phyloP scores from a whole-genome alignment of 2,888 invertebrate genomes.

The Brenthis hecate region DNA sequence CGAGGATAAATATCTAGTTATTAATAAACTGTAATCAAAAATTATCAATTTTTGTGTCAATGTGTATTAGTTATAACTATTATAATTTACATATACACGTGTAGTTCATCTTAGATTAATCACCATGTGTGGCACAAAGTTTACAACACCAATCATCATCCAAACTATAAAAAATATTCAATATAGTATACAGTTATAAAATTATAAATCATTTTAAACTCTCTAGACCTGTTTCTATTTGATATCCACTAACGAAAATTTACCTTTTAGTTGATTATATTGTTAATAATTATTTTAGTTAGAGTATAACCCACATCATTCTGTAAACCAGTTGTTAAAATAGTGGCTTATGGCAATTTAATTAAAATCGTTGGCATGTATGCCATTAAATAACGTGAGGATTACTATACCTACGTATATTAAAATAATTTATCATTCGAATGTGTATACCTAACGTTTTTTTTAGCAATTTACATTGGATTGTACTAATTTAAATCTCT shows the following conservation, averaged over 20 bases:
- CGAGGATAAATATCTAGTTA: too few relatives aligned
- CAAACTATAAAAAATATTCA: neutral
- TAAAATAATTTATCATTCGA: too few relatives aligned
- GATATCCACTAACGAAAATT: neutral
- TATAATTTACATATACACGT: too few relatives aligned
- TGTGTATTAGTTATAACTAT: too few relatives aligned
- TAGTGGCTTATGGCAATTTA: conserved; percentile 6
- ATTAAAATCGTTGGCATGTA: neutral
- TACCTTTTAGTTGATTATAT: neutral
- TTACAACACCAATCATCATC: too few relatives aligned
- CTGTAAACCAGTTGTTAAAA: neutral
- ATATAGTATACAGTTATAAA: neutral
- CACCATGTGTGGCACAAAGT: too few relatives aligned
- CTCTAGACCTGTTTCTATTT: conserved; percentile 8
- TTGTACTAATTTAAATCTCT: too few relatives aligned
- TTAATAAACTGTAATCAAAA: too few relatives aligned
- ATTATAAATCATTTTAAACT: neutral
- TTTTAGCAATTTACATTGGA: too few relatives aligned
- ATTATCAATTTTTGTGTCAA: too few relatives aligned
- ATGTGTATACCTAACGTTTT: too few relatives aligned
- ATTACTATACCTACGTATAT: neutral
- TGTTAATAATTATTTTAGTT: neutral
- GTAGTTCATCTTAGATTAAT: too few relatives aligned
- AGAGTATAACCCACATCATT: neutral
- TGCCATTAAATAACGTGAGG: neutral